These are phyloP conservation scores for Phrynocephalus vlangalii DNA, from an alignment of 2,797 vertebrate species.

Conservation along the genomic window DNA sequence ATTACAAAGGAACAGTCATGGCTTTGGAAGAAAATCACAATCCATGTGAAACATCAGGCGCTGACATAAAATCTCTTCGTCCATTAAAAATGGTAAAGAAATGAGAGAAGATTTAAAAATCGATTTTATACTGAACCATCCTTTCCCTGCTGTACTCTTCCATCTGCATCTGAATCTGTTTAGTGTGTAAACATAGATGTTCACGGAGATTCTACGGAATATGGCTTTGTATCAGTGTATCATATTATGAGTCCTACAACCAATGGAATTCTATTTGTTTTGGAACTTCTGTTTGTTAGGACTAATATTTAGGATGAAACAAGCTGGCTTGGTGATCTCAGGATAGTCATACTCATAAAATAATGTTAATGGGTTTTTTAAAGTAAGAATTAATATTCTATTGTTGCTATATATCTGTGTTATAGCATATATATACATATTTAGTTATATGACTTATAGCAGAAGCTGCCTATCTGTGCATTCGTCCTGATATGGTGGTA, in stretches of 20 bases:
- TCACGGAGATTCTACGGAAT: not conserved
- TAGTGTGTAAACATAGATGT: not conserved
- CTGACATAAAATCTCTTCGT: conserved; percentile 81
- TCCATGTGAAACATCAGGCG: conserved; percentile 73
- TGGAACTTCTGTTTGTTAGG: not conserved
- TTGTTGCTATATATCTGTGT: no score
- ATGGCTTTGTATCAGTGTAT: not conserved
- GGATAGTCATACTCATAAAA: not conserved
- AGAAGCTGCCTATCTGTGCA: no score
- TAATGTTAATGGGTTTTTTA: not conserved
- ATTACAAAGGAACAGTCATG: conserved; percentile 82
- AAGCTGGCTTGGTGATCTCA: not conserved
- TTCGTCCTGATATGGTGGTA: no score
- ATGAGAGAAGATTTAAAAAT: conserved; percentile 23
- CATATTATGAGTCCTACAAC: not conserved
- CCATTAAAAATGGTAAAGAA: conserved; percentile 85
- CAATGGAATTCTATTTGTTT: not conserved
- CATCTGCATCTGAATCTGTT: not conserved
- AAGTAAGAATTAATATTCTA: not conserved
- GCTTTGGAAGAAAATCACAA: conserved; percentile 79
- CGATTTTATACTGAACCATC: not conserved
- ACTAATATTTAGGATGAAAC: not conserved
- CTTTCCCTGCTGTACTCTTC: not conserved
- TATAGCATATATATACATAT: no score
- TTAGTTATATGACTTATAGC: no score